Conservation (phyloP, 2,113 vertebrate species). For the Mus pahari region DNA sequence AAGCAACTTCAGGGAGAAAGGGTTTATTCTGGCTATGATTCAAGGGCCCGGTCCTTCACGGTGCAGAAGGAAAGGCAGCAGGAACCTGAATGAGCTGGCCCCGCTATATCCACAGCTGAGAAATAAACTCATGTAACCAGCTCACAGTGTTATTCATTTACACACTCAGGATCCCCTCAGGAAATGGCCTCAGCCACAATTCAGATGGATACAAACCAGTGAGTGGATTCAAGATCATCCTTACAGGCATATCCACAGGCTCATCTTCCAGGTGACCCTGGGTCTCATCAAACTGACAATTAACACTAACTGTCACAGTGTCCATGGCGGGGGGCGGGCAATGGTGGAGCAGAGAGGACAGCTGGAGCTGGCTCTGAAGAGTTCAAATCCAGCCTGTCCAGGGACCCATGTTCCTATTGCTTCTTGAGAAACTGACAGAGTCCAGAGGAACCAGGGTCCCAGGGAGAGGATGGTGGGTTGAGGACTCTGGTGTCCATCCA, state of each 20-base stretch:
- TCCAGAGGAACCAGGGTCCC: not conserved
- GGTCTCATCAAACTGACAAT: not conserved
- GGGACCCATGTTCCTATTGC: not conserved
- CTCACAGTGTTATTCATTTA: accelerated
- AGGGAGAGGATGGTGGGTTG: not conserved
- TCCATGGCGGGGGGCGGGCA: accelerated
- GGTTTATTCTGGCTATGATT: not conserved
- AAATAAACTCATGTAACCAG: not conserved
- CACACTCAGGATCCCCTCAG: too few relatives aligned
- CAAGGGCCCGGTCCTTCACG: too few relatives aligned
- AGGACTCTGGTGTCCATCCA: not conserved
- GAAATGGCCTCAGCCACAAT: not conserved
- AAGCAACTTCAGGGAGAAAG: not conserved
- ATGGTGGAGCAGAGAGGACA: not conserved
- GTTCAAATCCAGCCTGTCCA: not conserved
- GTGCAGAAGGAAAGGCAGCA: too few relatives aligned
- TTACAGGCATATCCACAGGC: not conserved
- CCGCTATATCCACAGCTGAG: too few relatives aligned
- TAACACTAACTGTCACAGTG: not conserved
- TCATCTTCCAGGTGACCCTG: not conserved
- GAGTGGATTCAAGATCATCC: not conserved
- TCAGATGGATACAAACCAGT: not conserved
- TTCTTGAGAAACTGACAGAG: not conserved
- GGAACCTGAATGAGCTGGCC: not conserved
- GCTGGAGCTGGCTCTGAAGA: not conserved